Evolutionary conservation across 2,888 invertebrate genomes (phyloP), one percentile per base, ranked within the genome.

Genomic region (Chrysolina americana): DNA sequence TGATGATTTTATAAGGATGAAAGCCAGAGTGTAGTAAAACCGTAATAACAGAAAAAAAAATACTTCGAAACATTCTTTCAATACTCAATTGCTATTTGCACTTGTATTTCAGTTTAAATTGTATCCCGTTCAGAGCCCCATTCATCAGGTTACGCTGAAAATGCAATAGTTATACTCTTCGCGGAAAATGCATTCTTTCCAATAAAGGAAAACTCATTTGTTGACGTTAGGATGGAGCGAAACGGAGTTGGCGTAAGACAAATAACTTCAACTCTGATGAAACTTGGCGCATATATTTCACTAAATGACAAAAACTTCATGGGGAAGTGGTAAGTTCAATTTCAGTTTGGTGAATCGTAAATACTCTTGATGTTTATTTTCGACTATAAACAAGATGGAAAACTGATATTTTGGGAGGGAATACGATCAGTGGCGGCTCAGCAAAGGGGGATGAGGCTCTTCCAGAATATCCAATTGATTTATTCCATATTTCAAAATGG

Each of bases 181-280:
- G 21, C 21, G 13, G 21, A 21, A 28, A 28, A 28, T 36, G 59
- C 59, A 59, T 28, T 36, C 23, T 59, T 59, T 59, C 17, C 59
- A 59, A 53, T 53, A 21, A 53, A 53, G 59, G 11, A 36, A n/a
- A 59, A 28, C 36, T 10, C 59, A 59, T 59, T 36, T 59, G 59
- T 59, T 59, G 36, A 59, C 59, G 23, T 59, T 53, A 19, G 19
- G 21, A 21, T 11, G 53, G 21, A 53, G 56, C 56, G 11, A 56
- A 56, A 0, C 19, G 56, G 23, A 56, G 59, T 59, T 36, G n/a
- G 36, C 28, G 15, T 36, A 36, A 36, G 59, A 59, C 28, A 36
- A 59, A 59, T 28, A 36, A 59, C 23, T 36, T 10, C 59, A 0
- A 56, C 56, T 56, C 23, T 56, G 15, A 56, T 56, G 56, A 56